Base-by-base conservation (phyloP, 1,140 invertebrate genomes). In the Ips nitidus region DNA sequence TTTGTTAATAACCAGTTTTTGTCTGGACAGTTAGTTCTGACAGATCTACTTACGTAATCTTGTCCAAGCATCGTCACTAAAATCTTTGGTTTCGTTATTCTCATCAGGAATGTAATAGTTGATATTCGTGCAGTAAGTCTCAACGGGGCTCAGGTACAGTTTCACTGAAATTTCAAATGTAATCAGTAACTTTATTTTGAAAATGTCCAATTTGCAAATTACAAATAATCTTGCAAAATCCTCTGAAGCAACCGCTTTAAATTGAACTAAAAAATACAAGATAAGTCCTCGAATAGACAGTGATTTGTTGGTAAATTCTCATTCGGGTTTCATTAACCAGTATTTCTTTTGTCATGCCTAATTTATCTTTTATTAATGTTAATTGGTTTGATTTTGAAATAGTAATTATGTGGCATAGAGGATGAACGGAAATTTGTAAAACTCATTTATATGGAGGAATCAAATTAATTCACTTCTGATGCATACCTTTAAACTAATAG, bases 111-210 rank as follows among this genome's bases (percentile, higher is more conserved):
- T 90, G 85, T 93, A 95, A 81, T 97, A 97, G 81, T 97, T 92
- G 75, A 97, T 90, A 83, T 96, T 97, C 81, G 91, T 93, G 82
- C 94, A 97, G 81, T 96, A 92, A 1, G 94, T 97, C 82, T 97
- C 94, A 61, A 95, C 92, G 0, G 94, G 94, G 62, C 94, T 96
- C 74, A 95, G 82, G 80, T 97, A 97, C 42, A 92, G 91, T 76
- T 92, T 90, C 73, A 94, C 94, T 95, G 84, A 36, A 90, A 88
- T 22, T 22, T 22, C 22, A 22, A 22, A 22, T 73, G 79, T 75
- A 81, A 77, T 77, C 75, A 78, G 68, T 74, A 22, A 22, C 22
- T 22, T 22, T 22, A 22, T 22, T 22, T 22, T 61, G 47, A 41
- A 40, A 58, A 59, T 6, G n/a, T n/a, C 7, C 4, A 36, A n/a